Base-by-base conservation (phyloP, 1,140 invertebrate genomes). In the Camponotus vicinus region DNA sequence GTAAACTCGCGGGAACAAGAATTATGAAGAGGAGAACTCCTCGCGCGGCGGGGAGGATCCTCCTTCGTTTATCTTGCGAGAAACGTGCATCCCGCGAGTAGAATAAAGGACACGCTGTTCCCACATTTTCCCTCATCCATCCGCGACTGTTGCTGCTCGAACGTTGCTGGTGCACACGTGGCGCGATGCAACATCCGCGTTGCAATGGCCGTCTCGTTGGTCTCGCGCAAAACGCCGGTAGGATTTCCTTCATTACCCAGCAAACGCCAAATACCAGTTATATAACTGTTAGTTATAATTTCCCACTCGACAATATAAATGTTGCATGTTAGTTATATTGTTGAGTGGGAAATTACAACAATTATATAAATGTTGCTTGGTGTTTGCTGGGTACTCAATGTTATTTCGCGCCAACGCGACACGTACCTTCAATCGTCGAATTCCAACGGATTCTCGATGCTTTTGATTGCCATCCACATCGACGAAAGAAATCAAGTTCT, bases 21-120 rank as follows among this genome's bases (percentile, higher is more conserved):
- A 61, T 71, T 42, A 82, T 34, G 67, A 73, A 73, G 32, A 61
- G 27, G 27, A 34, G 40, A 13, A 73, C 27, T 27, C 0, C 27
- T 27, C 7, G 18, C 21, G 45, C 59, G 49, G 34, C 21, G 15
- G n/a, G 27, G 4, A 34, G 27, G 18, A 80, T 70, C 37, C 52
- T 70, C 52, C 37, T 37, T 27, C 49, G n/a, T 71, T 80, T 71
- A 80, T 71, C 78, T 52, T 67, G 45, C 61, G 77, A 34, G 61
- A 37, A 66, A 13, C 45, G 57, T 42, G 37, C 42, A 52, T 37
- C 66, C 45, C 57, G 73, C 37, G 79, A 67, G 40, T 71, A 64
- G 63, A 90, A 87, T 85, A 78, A 85, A 88, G 90, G 87, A 86
- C 87, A 85, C 87, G 42, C 11, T 88, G 92, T 93, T 93, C 92